Conservation (phyloP, 1,140 invertebrate genomes). For the Gonioctena quinquepunctata region DNA sequence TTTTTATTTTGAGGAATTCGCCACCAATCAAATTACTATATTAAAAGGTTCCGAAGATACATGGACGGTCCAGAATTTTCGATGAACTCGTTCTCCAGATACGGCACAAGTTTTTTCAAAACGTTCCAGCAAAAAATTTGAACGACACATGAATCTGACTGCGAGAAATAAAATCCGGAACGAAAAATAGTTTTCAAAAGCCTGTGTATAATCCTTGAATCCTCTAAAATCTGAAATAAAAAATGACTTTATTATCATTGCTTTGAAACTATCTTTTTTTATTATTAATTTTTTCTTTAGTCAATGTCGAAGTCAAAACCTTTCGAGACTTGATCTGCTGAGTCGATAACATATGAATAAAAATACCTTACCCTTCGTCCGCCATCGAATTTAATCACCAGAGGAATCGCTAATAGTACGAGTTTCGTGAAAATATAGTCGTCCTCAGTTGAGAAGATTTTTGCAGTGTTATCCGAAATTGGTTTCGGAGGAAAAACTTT, state of each 20-base stretch:
- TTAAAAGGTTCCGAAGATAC: not conserved
- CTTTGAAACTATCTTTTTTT: too few relatives aligned
- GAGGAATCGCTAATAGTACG: not conserved
- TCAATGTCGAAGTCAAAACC: not conserved
- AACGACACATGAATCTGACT: not conserved
- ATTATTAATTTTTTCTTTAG: not conserved
- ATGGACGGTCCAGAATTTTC: slow-evolving; percentile 10
- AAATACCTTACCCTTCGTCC: not conserved
- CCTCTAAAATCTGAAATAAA: slow-evolving; percentile 12
- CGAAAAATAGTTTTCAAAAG: not conserved
- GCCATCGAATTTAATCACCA: not conserved
- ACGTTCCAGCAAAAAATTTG: not conserved
- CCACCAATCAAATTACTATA: too few relatives aligned
- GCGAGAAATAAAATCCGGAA: not conserved
- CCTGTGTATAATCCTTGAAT: not conserved
- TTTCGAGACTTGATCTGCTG: too few relatives aligned
- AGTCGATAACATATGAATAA: too few relatives aligned
- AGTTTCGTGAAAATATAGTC: not conserved
- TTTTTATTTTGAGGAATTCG: too few relatives aligned
- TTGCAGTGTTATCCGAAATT: too few relatives aligned
- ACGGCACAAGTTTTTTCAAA: slow-evolving; percentile 1
- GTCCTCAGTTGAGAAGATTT: not conserved
- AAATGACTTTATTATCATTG: not conserved
- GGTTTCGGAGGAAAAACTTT: too few relatives aligned
- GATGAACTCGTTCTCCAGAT: slow-evolving; percentile 11